phyloP scores from a whole-genome alignment of 2,888 invertebrate species.

The Parasteatoda lunata region DNA sequence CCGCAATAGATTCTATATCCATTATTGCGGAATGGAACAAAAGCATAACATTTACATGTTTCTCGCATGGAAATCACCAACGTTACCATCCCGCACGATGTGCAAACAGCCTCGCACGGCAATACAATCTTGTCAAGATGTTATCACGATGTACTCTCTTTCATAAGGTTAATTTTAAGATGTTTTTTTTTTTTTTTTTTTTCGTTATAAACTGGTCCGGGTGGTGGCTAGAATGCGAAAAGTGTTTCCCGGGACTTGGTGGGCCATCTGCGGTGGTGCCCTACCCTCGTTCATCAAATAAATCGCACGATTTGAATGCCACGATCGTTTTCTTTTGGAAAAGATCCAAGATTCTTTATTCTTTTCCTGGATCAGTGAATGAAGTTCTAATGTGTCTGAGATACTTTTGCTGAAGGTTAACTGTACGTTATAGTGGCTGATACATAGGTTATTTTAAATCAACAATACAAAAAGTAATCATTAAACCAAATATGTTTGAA shows the following conservation, averaged over 20 bases:
- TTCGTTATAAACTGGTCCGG: constrained; percentile 52
- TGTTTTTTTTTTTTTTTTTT: constrained; percentile 38
- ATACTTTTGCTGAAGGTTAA: no score
- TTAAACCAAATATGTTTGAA: no score
- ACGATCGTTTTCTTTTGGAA: constrained; percentile 31
- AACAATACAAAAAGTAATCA: no score
- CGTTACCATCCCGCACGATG: constrained; percentile 30
- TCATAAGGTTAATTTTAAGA: background rate
- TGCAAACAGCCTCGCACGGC: constrained; percentile 43
- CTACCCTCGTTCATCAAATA: constrained; percentile 43
- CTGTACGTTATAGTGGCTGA: no score
- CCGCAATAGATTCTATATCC: background rate
- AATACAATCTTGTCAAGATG: constrained; percentile 34
- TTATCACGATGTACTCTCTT: constrained; percentile 42
- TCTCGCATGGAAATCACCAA: constrained; percentile 10
- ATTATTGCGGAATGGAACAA: constrained; percentile 4
- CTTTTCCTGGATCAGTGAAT: no score
- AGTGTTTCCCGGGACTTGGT: background rate
- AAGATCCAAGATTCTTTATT: no score
- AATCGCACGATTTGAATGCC: constrained; percentile 26
- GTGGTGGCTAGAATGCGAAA: constrained; percentile 1
- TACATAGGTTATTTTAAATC: no score
- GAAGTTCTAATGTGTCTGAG: no score
- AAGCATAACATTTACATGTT: constrained; percentile 21
- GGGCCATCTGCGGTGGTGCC: constrained; percentile 18